Evolutionary conservation across 1,140 invertebrate species (phyloP).

Genomic region (Steinernema khuongi): DNA sequence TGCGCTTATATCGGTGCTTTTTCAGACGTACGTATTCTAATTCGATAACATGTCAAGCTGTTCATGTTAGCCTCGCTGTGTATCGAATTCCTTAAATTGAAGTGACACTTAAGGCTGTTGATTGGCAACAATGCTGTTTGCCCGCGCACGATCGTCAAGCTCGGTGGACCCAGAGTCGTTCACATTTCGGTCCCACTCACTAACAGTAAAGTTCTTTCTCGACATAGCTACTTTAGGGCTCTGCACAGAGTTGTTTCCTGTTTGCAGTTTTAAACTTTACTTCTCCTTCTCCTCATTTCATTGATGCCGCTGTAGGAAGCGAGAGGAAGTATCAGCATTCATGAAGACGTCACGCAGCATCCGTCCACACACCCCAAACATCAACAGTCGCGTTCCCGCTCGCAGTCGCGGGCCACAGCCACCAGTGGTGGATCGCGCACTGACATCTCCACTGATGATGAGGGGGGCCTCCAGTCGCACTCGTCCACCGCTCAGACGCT

Average conservation of each 20-base stretch:
- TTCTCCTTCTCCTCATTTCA: neutral
- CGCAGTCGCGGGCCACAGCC: constrained; percentile 22
- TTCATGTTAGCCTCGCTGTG: neutral
- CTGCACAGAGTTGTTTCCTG: neutral
- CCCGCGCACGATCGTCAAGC: constrained; percentile 29
- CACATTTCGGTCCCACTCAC: neutral
- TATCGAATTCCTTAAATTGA: neutral
- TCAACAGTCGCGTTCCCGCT: constrained; percentile 18
- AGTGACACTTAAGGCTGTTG: neutral
- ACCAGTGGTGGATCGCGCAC: constrained; percentile 28
- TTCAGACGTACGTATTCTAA: neutral
- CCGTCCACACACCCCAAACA: too few relatives aligned
- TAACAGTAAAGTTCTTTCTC: neutral
- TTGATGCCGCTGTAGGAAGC: neutral
- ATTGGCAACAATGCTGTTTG: constrained; percentile 31
- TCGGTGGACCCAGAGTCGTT: constrained; percentile 23
- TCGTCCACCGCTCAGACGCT: constrained; percentile 3
- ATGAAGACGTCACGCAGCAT: neutral
- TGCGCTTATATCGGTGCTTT: neutral
- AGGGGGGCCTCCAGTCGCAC: constrained; percentile 12
- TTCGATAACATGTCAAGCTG: neutral
- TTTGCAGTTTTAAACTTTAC: too few relatives aligned
- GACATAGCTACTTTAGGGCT: neutral
- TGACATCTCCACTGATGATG: constrained; percentile 33
- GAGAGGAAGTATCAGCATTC: neutral